These are phyloP conservation scores for Helicolenus hilgendorfi DNA, from an alignment of 2,797 vertebrate species.

Conservation along the genomic window DNA sequence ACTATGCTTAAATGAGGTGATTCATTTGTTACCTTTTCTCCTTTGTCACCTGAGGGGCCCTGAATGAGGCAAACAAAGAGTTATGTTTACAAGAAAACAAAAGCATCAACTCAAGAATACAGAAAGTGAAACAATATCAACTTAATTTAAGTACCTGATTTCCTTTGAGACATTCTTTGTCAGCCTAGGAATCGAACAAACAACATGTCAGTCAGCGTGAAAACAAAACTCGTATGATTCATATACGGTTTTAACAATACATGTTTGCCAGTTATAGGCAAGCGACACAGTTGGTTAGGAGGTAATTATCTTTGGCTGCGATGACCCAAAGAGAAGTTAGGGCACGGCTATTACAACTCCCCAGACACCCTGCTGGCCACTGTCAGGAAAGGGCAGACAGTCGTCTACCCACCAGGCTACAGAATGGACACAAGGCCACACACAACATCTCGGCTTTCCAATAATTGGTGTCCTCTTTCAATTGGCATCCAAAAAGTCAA, in stretches of 20 bases:
- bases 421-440: slow-evolving; percentile 64
- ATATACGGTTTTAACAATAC: background rate
- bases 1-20: background rate
- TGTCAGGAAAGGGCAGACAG: slow-evolving; percentile 72
- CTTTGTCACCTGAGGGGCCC: slow-evolving; percentile 75
- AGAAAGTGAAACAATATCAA: background rate
- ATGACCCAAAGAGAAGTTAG: slow-evolving; percentile 57
- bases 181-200: slow-evolving; percentile 66
- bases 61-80: slow-evolving; percentile 48
- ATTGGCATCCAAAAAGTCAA: slow-evolving; percentile 78
- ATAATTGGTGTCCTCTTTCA: slow-evolving; percentile 79
- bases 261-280: slow-evolving; percentile 21
- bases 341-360: slow-evolving; percentile 64
- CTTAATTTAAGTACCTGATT: slow-evolving; percentile 79
- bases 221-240: background rate
- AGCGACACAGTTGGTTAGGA: slow-evolving; percentile 46
- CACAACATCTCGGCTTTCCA: slow-evolving; percentile 78
- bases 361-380: slow-evolving; percentile 68
- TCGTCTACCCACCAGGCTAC: slow-evolving; percentile 44
- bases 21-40: slow-evolving; percentile 79
- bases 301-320: slow-evolving; percentile 66
- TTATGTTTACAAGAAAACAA: slow-evolving; percentile 16
- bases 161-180: slow-evolving; percentile 80
- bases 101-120: background rate
- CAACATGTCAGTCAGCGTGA: slow-evolving; percentile 8